Conservation (phyloP, 2,797 vertebrate species). For the Hemibagrus guttatus region DNA sequence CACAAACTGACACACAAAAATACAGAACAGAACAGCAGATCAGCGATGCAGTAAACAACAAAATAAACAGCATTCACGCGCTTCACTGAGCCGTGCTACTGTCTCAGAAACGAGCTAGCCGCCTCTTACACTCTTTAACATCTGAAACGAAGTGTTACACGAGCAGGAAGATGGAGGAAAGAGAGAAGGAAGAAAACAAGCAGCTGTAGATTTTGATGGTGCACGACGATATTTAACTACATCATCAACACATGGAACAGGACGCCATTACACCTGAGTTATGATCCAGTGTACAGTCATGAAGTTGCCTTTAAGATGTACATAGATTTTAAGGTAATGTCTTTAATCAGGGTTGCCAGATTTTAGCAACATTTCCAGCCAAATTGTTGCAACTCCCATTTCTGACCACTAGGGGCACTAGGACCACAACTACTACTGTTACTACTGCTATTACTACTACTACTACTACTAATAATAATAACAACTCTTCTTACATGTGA, state of each 20-base stretch:
- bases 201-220: background rate
- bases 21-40: background rate
- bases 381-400: too few relatives aligned
- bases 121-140: background rate
- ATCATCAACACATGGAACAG: background rate
- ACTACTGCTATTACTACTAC: too few relatives aligned
- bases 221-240: background rate
- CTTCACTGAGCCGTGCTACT: background rate
- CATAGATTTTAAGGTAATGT: too few relatives aligned
- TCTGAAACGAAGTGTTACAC: background rate
- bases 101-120: background rate
- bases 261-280: background rate
- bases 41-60: background rate
- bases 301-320: too few relatives aligned
- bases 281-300: background rate
- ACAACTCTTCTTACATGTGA: too few relatives aligned
- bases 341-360: too few relatives aligned
- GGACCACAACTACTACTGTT: too few relatives aligned
- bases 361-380: too few relatives aligned
- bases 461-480: too few relatives aligned
- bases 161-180: background rate
- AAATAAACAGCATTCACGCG: background rate
- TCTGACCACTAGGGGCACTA: too few relatives aligned
- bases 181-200: background rate
- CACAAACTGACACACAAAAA: background rate